Conservation (phyloP, 1,140 invertebrate species). For the Drosophila pruinosa region DNA sequence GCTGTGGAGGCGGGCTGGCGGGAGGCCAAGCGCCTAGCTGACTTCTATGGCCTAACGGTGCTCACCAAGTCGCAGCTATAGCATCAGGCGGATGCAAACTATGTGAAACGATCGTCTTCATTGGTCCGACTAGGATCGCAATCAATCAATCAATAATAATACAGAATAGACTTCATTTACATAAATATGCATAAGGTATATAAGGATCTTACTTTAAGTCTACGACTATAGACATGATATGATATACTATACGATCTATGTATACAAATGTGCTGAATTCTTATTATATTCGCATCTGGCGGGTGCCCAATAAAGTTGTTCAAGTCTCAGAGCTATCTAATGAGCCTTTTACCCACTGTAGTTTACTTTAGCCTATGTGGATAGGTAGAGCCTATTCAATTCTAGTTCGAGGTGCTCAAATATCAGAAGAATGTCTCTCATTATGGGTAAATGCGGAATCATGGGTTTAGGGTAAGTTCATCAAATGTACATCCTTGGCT, state of each 20-base stretch:
- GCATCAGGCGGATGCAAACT: constrained; percentile 8
- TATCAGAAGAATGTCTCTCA: too few species aligned
- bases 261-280: constrained; percentile 34
- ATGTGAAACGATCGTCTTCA: constrained; percentile 1
- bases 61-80: constrained; percentile 72
- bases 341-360: too few species aligned
- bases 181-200: constrained; percentile 33
- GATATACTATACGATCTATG: neutral
- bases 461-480: neutral
- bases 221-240: neutral
- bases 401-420: too few species aligned
- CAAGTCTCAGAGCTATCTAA: constrained; percentile 23
- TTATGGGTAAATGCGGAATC: too few species aligned
- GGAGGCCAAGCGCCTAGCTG: constrained; percentile 86
- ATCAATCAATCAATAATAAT: constrained; percentile 50
- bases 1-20: constrained; percentile 90
- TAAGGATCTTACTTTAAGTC: constrained; percentile 5
- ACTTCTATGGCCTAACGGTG: constrained; percentile 61
- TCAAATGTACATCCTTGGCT: neutral
- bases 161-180: constrained; percentile 59
- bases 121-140: neutral
- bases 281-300: constrained; percentile 13
- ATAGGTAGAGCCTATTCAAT: too few species aligned
- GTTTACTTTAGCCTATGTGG: too few species aligned
- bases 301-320: constrained; percentile 58